phyloP scores from a whole-genome alignment of 1,140 invertebrate genomes.

The Nephotettix cincticeps region DNA sequence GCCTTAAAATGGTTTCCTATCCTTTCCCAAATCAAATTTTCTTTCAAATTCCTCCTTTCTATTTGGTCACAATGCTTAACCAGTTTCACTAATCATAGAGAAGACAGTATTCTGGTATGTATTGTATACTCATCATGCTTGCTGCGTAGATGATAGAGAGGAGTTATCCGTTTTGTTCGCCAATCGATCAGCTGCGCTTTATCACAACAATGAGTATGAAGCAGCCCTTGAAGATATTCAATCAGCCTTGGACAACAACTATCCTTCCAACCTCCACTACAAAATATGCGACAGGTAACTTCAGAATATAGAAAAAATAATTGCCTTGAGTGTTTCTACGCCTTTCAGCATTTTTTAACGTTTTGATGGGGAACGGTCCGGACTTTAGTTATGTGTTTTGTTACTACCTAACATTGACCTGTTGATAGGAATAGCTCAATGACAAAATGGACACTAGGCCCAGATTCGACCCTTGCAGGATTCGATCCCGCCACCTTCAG shows the following conservation, averaged over 20 bases:
- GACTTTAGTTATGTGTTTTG: too few relatives aligned
- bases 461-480: too few relatives aligned
- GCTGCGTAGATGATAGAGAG: conserved; percentile 37
- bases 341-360: too few relatives aligned
- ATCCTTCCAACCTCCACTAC: conserved; percentile 70
- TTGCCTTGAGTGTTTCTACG: too few relatives aligned
- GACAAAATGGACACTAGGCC: too few relatives aligned
- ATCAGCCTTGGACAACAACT: conserved; percentile 65
- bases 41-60: conserved; percentile 4
- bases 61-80: not conserved
- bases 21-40: not conserved
- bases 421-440: too few relatives aligned
- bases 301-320: too few relatives aligned
- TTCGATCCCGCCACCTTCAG: too few relatives aligned
- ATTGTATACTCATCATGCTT: not conserved
- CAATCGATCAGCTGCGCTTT: conserved; percentile 85
- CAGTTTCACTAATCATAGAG: not conserved
- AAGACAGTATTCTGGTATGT: conserved; percentile 3
- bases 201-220: conserved; percentile 71
- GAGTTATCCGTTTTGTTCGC: conserved; percentile 75
- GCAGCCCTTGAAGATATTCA: conserved; percentile 68
- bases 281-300: conserved; percentile 72
- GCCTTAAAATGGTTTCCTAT: conserved; percentile 11
- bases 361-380: too few relatives aligned
- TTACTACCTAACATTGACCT: too few relatives aligned